A percentile compares a stretch with the other conserved stretches of the same genome.
Evolutionary conservation across 1,140 invertebrate species (phyloP).

Genomic region (Trypoxylus dichotomus): DNA sequence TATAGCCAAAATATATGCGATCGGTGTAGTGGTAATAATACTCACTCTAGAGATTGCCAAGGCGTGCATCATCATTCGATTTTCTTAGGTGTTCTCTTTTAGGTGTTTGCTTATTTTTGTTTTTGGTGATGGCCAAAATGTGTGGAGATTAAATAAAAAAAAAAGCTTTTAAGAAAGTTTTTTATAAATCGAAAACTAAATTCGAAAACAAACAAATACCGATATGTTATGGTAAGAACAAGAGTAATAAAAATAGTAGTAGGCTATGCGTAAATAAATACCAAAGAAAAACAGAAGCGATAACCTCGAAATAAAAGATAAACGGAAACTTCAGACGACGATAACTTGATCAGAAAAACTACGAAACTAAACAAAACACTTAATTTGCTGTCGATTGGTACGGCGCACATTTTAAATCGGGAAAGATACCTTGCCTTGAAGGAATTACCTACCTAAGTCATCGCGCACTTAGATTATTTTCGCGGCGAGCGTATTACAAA

Average conservation of each 20-base stretch:
- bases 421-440: neutral
- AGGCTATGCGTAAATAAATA: too few species aligned
- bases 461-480: conserved; percentile 42
- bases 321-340: neutral
- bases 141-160: neutral
- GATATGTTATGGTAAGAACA: neutral
- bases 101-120: neutral
- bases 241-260: too few species aligned
- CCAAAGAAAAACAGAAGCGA: neutral
- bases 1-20: neutral
- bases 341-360: neutral
- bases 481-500: conserved; percentile 36
- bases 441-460: conserved; percentile 45
- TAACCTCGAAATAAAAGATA: neutral
- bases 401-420: neutral
- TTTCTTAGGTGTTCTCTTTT: neutral
- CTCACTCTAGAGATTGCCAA: neutral
- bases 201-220: neutral
- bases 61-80: neutral
- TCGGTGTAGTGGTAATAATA: neutral
- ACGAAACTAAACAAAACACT: neutral
- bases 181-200: neutral
- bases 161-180: neutral
- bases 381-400: neutral
- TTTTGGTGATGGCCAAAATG: neutral